A percentile compares a stretch with the other conserved stretches of the same genome.
Evolutionary conservation across 92 coral and sea anemone genomes (phyloP).

Genomic region (Ricordea florida): DNA sequence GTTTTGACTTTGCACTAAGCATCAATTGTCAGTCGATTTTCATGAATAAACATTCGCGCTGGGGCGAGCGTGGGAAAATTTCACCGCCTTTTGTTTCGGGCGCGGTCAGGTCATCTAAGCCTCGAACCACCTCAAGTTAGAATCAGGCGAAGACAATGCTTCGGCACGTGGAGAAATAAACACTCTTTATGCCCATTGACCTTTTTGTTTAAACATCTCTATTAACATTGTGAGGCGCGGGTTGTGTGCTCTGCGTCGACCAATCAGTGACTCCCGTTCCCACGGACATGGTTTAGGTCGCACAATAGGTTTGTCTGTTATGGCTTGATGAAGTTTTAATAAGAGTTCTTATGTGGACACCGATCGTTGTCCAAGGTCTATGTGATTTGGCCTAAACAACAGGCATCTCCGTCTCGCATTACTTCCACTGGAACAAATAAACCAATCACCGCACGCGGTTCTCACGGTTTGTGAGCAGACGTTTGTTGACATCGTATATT

Average conservation of each 20-base stretch:
- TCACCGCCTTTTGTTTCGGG: constrained; percentile 56
- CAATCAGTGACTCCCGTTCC: constrained; percentile 77
- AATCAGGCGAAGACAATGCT: constrained; percentile 61
- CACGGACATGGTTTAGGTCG: constrained; percentile 69
- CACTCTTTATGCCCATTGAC: constrained; percentile 58
- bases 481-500: constrained; percentile 39
- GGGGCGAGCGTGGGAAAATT: constrained; percentile 83
- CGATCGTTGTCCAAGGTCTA: constrained; percentile 18
- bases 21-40: constrained; percentile 9
- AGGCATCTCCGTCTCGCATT: constrained; percentile 8
- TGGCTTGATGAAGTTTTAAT: constrained; percentile 51
- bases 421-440: not conserved
- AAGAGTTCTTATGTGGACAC: constrained; percentile 24
- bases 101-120: constrained; percentile 34
- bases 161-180: constrained; percentile 77
- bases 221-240: constrained; percentile 51
- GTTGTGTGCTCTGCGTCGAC: constrained; percentile 21
- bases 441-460: constrained; percentile 63
- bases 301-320: constrained; percentile 69
- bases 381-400: constrained; percentile 54
- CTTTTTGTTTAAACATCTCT: constrained; percentile 58
- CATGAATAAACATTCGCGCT: constrained; percentile 33
- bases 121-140: constrained; percentile 42
- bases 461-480: constrained; percentile 60
- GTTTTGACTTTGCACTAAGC: constrained; percentile 18